Evolutionary conservation across 2,113 vertebrate species (phyloP), one percentile per base, ranked within the genome.

Genomic region (Amphiprion ocellaris): DNA sequence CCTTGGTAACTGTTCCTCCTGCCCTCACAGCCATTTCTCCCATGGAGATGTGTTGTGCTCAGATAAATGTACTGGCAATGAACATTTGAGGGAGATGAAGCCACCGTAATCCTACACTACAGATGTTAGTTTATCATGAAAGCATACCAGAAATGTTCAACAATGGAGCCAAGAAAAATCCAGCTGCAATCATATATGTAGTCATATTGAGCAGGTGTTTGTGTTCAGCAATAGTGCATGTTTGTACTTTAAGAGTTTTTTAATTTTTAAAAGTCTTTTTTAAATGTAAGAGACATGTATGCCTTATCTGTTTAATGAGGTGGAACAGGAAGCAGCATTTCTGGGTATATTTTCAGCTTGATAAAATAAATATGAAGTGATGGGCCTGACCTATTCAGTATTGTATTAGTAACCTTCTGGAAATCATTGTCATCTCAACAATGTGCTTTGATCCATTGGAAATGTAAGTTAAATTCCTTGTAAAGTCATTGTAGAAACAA

Each of bases 291-390:
- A 52, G 72, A 77, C 70, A 58, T 82, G 67, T 84, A 23, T 79
- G 79, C 78, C 88, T 82, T 82, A 87, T 75, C 46, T 83, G 64
- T 88, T 81, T 70, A 73, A 81, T 77, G 11, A 62, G 58, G 73
- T 84, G 80, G 62, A 69, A 68, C 56, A 64, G 55, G 56, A 64
- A 39, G 74, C 52, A n/a, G 73, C 69, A 49, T 79, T 87, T 59
- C 33, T 73, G 47, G 28, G 26, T 39, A 49, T 10, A 21, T 75
- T 41, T 63, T 30, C 63, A 75, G 41, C 77, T 30, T 73, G 67
- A 41, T 39, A 26, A 71, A 74, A 62, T 84, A 63, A 74, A 26
- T 64, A 68, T 69, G 46, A 85, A 71, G 75, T 39, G 39, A 75
- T 28, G 16, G 37, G 47, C 65, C 19, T 59, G 2, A 14, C 30